phyloP scores from a whole-genome alignment of 1,140 invertebrate species.

The Zophobas atratus region DNA sequence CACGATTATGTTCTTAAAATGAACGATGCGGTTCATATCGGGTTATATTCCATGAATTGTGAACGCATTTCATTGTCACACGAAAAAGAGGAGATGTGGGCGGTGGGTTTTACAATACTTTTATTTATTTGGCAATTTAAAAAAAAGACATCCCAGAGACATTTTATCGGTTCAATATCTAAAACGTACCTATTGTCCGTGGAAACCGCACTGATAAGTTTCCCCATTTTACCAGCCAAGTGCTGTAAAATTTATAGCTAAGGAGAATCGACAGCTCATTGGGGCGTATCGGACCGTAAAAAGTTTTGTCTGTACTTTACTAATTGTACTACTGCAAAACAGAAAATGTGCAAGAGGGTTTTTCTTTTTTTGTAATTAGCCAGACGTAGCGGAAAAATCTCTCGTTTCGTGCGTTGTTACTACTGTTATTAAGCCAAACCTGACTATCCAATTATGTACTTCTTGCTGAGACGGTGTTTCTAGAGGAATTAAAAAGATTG shows the following conservation, averaged over 20 bases:
- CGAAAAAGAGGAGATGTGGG: not conserved
- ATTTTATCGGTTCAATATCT: constrained; percentile 33
- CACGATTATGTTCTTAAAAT: too few species aligned
- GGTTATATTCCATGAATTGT: not conserved
- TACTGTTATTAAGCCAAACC: too few species aligned
- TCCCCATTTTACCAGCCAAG: constrained; percentile 38
- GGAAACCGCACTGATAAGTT: constrained; percentile 37
- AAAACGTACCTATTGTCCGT: constrained; percentile 36
- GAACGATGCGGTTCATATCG: too few species aligned
- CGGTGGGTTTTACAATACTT: constrained; percentile 28
- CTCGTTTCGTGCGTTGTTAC: not conserved
- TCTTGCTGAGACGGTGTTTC: too few species aligned
- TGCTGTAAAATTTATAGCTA: constrained; percentile 34
- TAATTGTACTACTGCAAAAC: constrained; percentile 32
- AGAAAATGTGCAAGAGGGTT: not conserved
- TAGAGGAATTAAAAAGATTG: too few species aligned
- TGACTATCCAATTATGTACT: too few species aligned
- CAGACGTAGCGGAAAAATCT: constrained; percentile 6
- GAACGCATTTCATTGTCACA: constrained; percentile 26
- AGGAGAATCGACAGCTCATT: constrained; percentile 36
- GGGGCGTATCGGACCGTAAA: constrained; percentile 33
- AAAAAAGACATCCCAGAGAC: constrained; percentile 25
- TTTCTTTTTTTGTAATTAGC: not conserved
- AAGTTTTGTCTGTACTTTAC: constrained; percentile 31
- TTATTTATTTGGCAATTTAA: constrained; percentile 35